A percentile compares a stretch with the other conserved stretches of the same genome.
These are phyloP conservation scores for Homalodisca vitripennis DNA, from an alignment of 1,140 invertebrate genomes.

Conservation along the genomic window DNA sequence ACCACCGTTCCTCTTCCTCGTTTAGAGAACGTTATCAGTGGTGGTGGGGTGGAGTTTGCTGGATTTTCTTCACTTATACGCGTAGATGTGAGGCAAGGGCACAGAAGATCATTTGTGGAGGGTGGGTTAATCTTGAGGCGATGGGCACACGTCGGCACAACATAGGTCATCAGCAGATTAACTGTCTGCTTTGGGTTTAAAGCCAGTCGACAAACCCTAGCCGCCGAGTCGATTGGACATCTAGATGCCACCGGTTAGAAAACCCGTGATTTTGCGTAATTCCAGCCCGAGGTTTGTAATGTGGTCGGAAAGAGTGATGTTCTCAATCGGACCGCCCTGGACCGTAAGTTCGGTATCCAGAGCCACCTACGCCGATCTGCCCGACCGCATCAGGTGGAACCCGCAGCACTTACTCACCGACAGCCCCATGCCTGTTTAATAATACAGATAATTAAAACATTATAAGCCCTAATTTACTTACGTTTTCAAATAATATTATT, in stretches of 20 bases:
- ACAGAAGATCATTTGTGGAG: neutral
- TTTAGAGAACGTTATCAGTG: neutral
- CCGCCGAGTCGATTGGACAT: neutral
- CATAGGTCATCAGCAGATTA: neutral
- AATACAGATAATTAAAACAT: no score
- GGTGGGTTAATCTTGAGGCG: neutral
- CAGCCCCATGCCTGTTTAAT: conserved; percentile 2
- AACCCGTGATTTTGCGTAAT: neutral
- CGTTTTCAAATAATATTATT: no score
- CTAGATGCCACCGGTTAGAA: neutral
- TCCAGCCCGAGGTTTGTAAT: neutral
- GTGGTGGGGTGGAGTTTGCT: neutral
- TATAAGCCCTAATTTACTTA: no score
- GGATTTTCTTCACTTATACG: neutral
- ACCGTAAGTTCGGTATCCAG: neutral
- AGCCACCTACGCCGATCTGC: neutral
- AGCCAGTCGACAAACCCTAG: neutral
- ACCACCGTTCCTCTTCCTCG: neutral
- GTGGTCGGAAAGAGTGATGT: neutral
- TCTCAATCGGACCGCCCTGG: neutral
- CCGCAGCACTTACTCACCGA: neutral
- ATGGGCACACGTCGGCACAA: neutral
- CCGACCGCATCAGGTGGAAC: conserved; percentile 1
- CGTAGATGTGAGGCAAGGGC: neutral
- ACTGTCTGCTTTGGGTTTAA: conserved; percentile 26